phyloP scores from a whole-genome alignment of 2,888 invertebrate genomes.

The Drosophila affinis region DNA sequence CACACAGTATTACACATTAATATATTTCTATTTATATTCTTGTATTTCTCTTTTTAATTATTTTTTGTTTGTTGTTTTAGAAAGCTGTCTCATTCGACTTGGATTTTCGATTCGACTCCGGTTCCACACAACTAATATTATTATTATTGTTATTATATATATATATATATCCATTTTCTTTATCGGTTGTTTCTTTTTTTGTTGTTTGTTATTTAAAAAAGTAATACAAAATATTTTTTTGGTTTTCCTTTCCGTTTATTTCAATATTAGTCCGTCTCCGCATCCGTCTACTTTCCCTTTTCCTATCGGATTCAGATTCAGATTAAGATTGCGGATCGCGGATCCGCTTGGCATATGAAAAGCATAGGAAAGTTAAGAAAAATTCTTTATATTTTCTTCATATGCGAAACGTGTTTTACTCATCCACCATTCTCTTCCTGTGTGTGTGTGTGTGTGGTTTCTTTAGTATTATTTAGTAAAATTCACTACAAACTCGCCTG shows the following conservation, averaged over 20 bases:
- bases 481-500: conserved; percentile 25
- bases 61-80: conserved; percentile 20
- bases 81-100: conserved; percentile 37
- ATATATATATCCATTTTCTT: conserved; percentile 7
- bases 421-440: conserved; percentile 6
- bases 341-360: conserved; percentile 40
- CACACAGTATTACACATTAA: conserved; percentile 28
- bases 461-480: conserved; percentile 28
- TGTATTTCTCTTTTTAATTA: conserved; percentile 6
- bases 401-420: conserved; percentile 1
- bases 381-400: conserved; percentile 16
- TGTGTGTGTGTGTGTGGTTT: neutral
- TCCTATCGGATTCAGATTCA: neutral
- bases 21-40: conserved; percentile 14
- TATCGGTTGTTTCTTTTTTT: neutral
- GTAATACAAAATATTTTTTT: conserved; percentile 72
- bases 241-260: conserved; percentile 30
- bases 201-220: conserved; percentile 52
- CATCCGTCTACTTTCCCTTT: neutral
- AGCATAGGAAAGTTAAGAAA: conserved; percentile 40
- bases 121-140: conserved; percentile 39
- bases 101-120: conserved; percentile 6
- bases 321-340: neutral
- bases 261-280: neutral
- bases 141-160: conserved; percentile 11